Evolutionary conservation across 1,140 invertebrate genomes (phyloP).

Genomic region (Paralvinella palmiformis): DNA sequence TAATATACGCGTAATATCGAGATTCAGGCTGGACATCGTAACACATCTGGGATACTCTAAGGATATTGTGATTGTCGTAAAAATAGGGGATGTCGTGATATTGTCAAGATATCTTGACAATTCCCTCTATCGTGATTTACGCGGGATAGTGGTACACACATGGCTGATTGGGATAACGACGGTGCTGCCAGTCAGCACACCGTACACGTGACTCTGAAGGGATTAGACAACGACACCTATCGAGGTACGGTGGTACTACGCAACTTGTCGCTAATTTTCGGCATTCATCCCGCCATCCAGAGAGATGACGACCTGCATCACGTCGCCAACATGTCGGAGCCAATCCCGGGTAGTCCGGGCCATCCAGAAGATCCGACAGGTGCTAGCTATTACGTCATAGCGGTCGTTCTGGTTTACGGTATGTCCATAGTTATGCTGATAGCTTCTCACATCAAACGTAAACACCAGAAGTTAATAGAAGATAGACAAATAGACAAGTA

Average conservation of each 20-base stretch:
- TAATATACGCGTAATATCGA: no score
- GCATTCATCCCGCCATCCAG: neutral
- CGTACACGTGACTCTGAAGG: neutral
- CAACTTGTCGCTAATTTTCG: neutral
- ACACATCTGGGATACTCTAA: no score
- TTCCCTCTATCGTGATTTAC: no score
- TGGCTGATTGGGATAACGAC: neutral
- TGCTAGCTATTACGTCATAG: conserved; percentile 46
- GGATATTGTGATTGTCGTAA: no score
- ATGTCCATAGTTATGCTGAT: conserved; percentile 50
- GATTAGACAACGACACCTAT: neutral
- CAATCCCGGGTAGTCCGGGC: neutral
- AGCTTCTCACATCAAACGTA: conserved; percentile 40
- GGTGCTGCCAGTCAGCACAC: neutral
- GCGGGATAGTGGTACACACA: neutral
- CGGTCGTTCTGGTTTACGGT: conserved; percentile 46
- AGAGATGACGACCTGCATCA: neutral
- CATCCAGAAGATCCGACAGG: conserved; percentile 19
- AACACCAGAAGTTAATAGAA: conserved; percentile 14
- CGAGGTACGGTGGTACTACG: neutral
- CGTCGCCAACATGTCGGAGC: neutral
- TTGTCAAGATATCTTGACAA: no score
- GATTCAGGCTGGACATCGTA: no score
- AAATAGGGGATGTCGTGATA: no score
- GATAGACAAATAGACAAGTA: conserved; percentile 22